Evolutionary conservation across 2,888 invertebrate genomes (phyloP), one percentile per base, ranked within the genome.

Genomic region (Pimpla rufipes): DNA sequence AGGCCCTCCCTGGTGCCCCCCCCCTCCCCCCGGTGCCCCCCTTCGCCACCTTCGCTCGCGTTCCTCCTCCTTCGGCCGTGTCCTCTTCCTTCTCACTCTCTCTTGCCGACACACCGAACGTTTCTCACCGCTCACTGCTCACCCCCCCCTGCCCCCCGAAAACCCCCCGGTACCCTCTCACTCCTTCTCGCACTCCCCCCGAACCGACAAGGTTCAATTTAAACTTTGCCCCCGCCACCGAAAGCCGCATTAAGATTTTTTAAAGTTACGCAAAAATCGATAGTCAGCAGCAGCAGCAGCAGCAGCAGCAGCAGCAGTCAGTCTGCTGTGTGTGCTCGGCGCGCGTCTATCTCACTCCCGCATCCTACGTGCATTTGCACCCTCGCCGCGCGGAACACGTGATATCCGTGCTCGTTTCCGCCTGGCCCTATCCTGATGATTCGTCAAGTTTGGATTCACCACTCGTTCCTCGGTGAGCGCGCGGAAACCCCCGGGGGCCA

Each of bases 161-260:
- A 81, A 80, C 21, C 57, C 57, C 13, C 23, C 4, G 5, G n/a
- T 1, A n/a, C 80, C 79, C 75, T 55, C 70, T 70, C 82, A 74
- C 80, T 37, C 73, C 75, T 76, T 67, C 81, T 73, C 74, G 3
- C 29, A 2, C 29, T 29, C 29, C 29, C 29, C 29, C 5, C 29
- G 29, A 2, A n/a, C 75, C 81, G 79, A 82, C 84, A 79, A 86
- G 88, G 91, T 92, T 92, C 92, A 92, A 93, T 93, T 91, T 91
- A 90, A 91, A 91, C 91, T 91, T 91, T 90, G 86, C 88, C 88
- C 89, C 88, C 87, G 87, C 88, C 88, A 84, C 88, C 89, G 88
- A 90, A 90, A 91, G 89, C 91, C 88, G 90, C 91, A 90, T 92
- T 93, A 93, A 93, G 93, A 93, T 92, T 92, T 92, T 92, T 92